A percentile compares a stretch with the other conserved stretches of the same genome.
Evolutionary conservation across 2,888 invertebrate species (phyloP).

Genomic region (Himalopsyche tibetana): DNA sequence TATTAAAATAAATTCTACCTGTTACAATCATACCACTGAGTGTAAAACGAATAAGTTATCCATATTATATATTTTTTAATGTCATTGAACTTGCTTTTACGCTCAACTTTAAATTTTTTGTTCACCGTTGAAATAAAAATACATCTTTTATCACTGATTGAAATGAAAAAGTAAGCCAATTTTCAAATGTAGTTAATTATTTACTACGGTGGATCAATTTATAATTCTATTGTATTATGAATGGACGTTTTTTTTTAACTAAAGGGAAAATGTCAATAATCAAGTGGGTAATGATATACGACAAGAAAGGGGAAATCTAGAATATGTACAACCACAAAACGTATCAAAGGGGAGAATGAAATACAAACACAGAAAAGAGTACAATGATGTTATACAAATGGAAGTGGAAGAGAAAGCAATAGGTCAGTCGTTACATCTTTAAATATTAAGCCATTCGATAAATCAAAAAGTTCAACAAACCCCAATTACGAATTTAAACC

Average conservation of each 20-base stretch:
- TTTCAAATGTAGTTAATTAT: too few relatives aligned
- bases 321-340: conserved; percentile 7
- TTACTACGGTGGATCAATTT: too few relatives aligned
- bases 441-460: conserved; percentile 51
- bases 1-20: too few relatives aligned
- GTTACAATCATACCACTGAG: too few relatives aligned
- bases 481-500: conserved; percentile 61
- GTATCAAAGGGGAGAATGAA: conserved; percentile 23
- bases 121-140: too few relatives aligned
- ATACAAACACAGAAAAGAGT: conserved; percentile 46
- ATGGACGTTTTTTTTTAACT: background rate
- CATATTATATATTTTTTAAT: too few relatives aligned
- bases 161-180: too few relatives aligned
- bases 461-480: conserved; percentile 65
- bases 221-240: too few relatives aligned
- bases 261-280: conserved; percentile 58
- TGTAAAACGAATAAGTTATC: too few relatives aligned
- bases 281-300: conserved; percentile 65
- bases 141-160: too few relatives aligned
- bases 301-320: conserved; percentile 55
- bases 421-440: background rate
- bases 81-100: too few relatives aligned
- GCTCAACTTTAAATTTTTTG: too few relatives aligned
- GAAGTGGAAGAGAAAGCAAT: conserved; percentile 27
- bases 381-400: background rate